phyloP scores from a whole-genome alignment of 2,797 vertebrate genomes.

The Pseudochaenichthys georgianus region DNA sequence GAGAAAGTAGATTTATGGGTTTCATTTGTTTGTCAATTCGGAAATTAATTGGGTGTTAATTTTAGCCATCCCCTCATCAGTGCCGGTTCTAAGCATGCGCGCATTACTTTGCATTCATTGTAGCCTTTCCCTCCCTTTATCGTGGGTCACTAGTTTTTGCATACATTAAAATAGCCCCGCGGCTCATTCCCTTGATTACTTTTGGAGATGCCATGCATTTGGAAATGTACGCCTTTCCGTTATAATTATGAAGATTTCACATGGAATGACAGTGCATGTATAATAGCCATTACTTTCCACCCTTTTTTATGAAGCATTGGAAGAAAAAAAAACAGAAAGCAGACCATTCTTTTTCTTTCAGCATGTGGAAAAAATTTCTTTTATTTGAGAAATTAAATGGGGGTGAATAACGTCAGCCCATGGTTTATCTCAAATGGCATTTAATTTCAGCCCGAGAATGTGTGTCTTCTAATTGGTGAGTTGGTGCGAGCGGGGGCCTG shows the following conservation, averaged over 20 bases:
- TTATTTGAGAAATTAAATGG: conserved; percentile 71
- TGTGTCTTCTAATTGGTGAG: conserved; percentile 72
- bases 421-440: conserved; percentile 74
- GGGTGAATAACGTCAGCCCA: conserved; percentile 67
- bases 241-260: conserved; percentile 95
- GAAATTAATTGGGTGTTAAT: conserved; percentile 99
- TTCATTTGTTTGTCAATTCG: conserved; percentile 99
- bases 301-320: conserved; percentile 55
- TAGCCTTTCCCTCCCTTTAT: conserved; percentile 91
- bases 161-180: conserved; percentile 98
- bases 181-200: conserved; percentile 98
- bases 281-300: conserved; percentile 81
- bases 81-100: conserved; percentile 89
- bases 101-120: conserved; percentile 97
- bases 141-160: conserved; percentile 98
- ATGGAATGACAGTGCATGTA: conserved; percentile 88
- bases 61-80: conserved; percentile 98
- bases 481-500: conserved; percentile 53
- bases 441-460: conserved; percentile 65
- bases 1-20: conserved; percentile 99
- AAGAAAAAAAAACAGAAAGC: conserved; percentile 23
- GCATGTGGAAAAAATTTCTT: conserved; percentile 58
- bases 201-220: conserved; percentile 94
- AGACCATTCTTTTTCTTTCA: conserved; percentile 14
- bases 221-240: conserved; percentile 95